phyloP scores from a whole-genome alignment of 2,888 invertebrate species.

The Physocephala rufipes region DNA sequence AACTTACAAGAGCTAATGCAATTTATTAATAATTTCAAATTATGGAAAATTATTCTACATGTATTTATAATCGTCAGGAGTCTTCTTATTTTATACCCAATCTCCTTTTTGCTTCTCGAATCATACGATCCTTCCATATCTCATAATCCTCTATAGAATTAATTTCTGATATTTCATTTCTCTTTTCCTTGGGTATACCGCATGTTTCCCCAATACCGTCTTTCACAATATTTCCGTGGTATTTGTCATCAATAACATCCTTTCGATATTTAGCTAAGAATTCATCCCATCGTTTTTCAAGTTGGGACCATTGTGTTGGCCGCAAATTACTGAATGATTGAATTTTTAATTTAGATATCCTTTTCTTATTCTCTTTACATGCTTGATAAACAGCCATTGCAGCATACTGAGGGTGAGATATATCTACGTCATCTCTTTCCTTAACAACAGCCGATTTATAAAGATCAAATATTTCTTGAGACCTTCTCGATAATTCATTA shows the following conservation, averaged over 20 bases:
- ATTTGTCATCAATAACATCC: constrained; percentile 45
- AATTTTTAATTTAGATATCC: constrained; percentile 70
- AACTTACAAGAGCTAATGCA: too few species aligned
- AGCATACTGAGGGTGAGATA: constrained; percentile 73
- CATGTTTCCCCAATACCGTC: neutral
- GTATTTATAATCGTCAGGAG: too few species aligned
- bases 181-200: constrained; percentile 43
- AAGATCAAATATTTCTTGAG: constrained; percentile 68
- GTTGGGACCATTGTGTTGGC: constrained; percentile 70
- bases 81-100: neutral
- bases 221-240: constrained; percentile 13
- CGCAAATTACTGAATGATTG: constrained; percentile 70
- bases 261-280: constrained; percentile 55
- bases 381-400: constrained; percentile 74
- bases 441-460: constrained; percentile 63
- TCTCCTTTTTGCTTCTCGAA: constrained; percentile 58
- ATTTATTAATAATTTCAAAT: too few species aligned
- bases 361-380: constrained; percentile 71
- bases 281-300: constrained; percentile 71
- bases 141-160: constrained; percentile 69
- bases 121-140: constrained; percentile 71
- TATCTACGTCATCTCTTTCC: constrained; percentile 68
- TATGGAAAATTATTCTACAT: too few species aligned
- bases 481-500: constrained; percentile 65
- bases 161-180: neutral